phyloP scores from a whole-genome alignment of 2,113 vertebrate species.

The Myotis davidii region DNA sequence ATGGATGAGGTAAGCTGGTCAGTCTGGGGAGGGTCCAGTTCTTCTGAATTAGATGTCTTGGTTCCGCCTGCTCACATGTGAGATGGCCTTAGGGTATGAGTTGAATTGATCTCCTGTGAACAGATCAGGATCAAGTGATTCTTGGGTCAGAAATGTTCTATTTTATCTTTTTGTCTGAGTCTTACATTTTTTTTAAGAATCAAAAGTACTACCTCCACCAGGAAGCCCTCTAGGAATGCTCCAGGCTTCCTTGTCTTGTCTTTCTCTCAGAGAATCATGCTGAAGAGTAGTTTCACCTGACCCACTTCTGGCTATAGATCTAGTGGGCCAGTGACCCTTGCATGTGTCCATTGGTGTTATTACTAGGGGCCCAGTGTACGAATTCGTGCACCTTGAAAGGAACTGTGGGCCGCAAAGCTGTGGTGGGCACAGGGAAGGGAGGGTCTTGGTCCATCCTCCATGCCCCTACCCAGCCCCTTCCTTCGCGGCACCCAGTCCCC shows the following conservation, averaged over 20 bases:
- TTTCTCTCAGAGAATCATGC: background rate
- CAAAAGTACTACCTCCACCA: background rate
- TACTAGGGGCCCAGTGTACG: too few species aligned
- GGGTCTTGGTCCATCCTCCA: too few species aligned
- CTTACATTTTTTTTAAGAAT: background rate
- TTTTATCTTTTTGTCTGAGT: background rate
- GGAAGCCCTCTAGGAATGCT: background rate
- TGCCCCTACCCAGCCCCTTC: too few species aligned
- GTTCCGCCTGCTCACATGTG: background rate
- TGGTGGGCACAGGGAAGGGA: too few species aligned
- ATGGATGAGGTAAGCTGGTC: background rate
- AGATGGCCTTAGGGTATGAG: background rate
- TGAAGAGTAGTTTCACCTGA: background rate
- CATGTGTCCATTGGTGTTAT: background rate
- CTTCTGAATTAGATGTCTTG: background rate
- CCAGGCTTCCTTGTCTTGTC: background rate
- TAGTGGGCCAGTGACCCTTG: background rate
- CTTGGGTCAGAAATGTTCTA: background rate
- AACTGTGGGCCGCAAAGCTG: too few species aligned
- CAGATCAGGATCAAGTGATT: background rate
- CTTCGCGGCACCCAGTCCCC: too few species aligned
- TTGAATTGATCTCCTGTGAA: background rate
- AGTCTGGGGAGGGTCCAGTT: background rate
- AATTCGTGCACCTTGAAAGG: too few species aligned
- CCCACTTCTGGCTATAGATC: background rate